Evolutionary conservation across 2,888 invertebrate genomes (phyloP), one percentile per base, ranked within the genome.

Genomic region (Chirona hameri): DNA sequence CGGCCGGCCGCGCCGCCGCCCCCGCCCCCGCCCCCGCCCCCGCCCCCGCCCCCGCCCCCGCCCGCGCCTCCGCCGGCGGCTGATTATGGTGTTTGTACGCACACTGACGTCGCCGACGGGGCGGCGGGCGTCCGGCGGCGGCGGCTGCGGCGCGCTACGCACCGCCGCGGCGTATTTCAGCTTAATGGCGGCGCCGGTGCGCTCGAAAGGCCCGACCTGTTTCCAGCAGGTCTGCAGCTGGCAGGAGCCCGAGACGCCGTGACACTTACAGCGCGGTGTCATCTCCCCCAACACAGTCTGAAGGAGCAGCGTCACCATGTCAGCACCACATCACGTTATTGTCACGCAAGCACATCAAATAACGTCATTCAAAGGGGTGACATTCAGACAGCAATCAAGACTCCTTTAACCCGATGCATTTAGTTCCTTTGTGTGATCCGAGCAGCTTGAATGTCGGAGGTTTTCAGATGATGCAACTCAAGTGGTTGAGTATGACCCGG

Each of bases 251-350:
- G 85, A 85, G 95, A 99, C 98, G 82, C 99, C 99, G 90, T 99
- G 99, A 88, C 99, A 99, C 90, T 99, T 99, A 91, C 99, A 99
- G 89, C 97, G 97, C 96, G 95, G 81, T 94, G 39, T 91, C 96
- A 98, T 96, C 89, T 95, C 94, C 82, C 93, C 91, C 86, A 94
- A 93, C 85, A 98, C 97, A 89, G 97, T 97, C 98, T 98, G 46
- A 1, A 46, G 72, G 46, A 18, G 12, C 15, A 18, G 18, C 15
- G 52, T 12, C 52, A 52, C 12, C 12, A 52, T 12, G 52, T 52
- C 52, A 52, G 3, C 7, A 18, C 39, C 39, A 39, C 39, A 39
- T 39, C 39, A 39, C 39, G 7, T 39, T 39, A 39, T 39, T 39
- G 39, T 39, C 4, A 39, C 39, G 4, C 4, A 39, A 39, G 7